Base-by-base conservation (phyloP, 2,888 invertebrate genomes). In the Formica aserva region DNA sequence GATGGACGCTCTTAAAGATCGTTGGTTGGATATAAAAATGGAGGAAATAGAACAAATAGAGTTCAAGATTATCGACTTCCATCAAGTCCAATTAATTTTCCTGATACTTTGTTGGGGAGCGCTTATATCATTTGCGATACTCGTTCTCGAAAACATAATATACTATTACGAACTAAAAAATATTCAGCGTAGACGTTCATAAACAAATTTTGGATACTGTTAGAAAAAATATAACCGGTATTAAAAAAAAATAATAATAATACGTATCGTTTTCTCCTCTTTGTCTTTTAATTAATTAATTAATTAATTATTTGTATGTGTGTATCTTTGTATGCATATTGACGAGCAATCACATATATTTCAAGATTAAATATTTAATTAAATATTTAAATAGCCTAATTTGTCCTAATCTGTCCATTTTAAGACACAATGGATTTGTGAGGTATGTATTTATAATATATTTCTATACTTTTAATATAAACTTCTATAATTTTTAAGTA, bases 31-130 rank as follows among this genome's bases (percentile, higher is more conserved):
- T 0, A 13, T 1, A 0, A 38, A 2, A 13, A 0, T 18, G 3
- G 22, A 57, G 0, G n/a, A 22, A n/a, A 9, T 6, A 13, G 4
- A 45, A 0, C 8, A 9, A 3, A 18, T 1, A n/a, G 3, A 29
- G 0, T 86, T 82, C 45, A 74, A 63, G n/a, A 67, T 41, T 29
- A 86, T 91, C 67, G 89, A 87, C 45, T n/a, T 90, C 4, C 2
- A 86, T 15, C 90, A 88, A 72, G 86, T 91, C 8, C 82, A 71
- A 1, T 0, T 89, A 15, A 86, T 90, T 22, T 87, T 90, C 15
- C 38, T 75, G 6, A 35, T 91, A 48, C 77, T 89, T 0, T 57
- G 13, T 26, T 22, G 57, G 5, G 91, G 91, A 1, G 48, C 67
- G 3, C 29, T 82, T 9, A 35, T 82, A 3, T 89, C 91, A 3